These are phyloP conservation scores for Aricia artaxerxes DNA, from an alignment of 2,888 invertebrate species.

Conservation along the genomic window DNA sequence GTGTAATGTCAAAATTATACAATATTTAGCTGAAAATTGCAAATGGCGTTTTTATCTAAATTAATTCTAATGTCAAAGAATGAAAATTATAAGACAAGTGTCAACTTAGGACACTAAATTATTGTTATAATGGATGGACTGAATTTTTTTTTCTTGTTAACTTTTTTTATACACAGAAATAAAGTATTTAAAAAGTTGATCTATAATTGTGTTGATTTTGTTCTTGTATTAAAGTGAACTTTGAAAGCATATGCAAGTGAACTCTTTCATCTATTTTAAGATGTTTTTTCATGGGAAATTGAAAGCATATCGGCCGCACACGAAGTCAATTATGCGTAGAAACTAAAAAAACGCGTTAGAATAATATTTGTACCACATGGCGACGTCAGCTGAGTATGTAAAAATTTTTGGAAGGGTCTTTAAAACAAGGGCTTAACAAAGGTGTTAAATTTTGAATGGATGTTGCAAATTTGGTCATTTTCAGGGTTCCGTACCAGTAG, in stretches of 20 bases:
- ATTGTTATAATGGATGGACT: neutral
- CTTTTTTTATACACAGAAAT: too few species aligned
- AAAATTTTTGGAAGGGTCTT: neutral
- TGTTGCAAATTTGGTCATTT: neutral
- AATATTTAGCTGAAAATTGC: neutral
- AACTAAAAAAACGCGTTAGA: neutral
- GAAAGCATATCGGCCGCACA: constrained; percentile 7
- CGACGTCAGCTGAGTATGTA: neutral
- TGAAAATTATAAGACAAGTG: neutral
- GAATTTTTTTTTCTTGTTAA: too few species aligned
- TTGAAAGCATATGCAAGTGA: neutral
- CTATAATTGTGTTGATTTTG: too few species aligned
- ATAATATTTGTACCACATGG: constrained; percentile 14
- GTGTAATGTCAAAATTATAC: neutral
- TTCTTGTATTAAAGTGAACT: too few species aligned
- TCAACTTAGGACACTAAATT: neutral
- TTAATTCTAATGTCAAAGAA: neutral
- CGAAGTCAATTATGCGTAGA: constrained; percentile 4
- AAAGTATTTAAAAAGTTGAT: too few species aligned
- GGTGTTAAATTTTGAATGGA: neutral
- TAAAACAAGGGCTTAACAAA: neutral
- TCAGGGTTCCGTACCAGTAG: neutral
- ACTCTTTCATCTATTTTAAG: neutral
- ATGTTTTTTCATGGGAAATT: neutral
- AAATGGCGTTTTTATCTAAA: neutral